Base-by-base conservation (phyloP, 2,888 invertebrate genomes). In the Cepaea hortensis region DNA sequence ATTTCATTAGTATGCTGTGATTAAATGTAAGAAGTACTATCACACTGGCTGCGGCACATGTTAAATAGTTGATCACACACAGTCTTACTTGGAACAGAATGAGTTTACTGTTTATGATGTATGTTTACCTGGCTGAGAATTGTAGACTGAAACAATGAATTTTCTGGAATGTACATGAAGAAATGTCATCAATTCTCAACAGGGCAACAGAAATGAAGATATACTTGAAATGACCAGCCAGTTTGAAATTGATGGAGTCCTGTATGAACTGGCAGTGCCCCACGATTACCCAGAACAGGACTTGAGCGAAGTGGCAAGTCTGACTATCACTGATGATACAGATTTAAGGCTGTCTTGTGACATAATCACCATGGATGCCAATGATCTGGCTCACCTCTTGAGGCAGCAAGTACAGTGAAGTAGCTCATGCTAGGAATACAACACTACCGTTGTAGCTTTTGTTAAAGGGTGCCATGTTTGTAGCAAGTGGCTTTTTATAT, bases 231-330 rank as follows among this genome's bases (percentile, higher is more conserved):
- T 86, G 35, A 61, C 76, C 6, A 55, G 62, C 61, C 86, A 86
- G 83, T 83, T 86, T 77, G 86, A 86, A 65, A 80, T 86, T 11
- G 86, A 86, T 80, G 86, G 86, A 15, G 86, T 86, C 3, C 68
- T 86, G 61, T 86, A 83, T 75, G 77, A 86, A 72, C 65, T 86
- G 18, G 62, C 86, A 55, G 55, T 79, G n/a, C 23, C 85, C 6
- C 61, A 50, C 72, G 80, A 85, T 35, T 48, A 15, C 35, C 61
- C 70, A 70, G 75, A 23, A 23, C 70, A 72, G 18, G 55, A 84
- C 75, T 23, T 84, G n/a, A 6, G 46, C 3, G 70, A 20, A 3
- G 35, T 68, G 15, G 61, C 68, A 3, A 75, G 81, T n/a, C 5
- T 81, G 48, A 48, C 79, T 9, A n/a, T 18, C 48, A 70, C 73